A percentile compares a stretch with the other conserved stretches of the same genome.
phyloP scores from a whole-genome alignment of 1,140 invertebrate species.

The Achatina immaculata region DNA sequence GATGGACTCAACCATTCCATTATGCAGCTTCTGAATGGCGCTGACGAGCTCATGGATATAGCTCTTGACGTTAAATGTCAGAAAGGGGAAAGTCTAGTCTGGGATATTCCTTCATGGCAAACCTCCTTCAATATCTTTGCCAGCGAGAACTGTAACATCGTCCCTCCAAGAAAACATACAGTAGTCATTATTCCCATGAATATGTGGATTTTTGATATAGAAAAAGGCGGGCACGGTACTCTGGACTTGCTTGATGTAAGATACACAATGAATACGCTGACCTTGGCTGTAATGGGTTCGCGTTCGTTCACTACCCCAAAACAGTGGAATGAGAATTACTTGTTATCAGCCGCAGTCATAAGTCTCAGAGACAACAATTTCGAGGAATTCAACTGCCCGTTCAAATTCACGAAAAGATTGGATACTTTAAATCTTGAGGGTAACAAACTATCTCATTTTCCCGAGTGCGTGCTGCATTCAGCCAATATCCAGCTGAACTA shows the following conservation, averaged over 20 bases:
- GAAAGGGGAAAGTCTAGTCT: constrained; percentile 1
- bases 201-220: constrained; percentile 39
- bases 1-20: constrained; percentile 3
- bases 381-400: constrained; percentile 16
- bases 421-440: constrained; percentile 36
- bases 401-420: constrained; percentile 23
- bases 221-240: background rate
- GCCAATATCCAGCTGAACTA: constrained; percentile 5
- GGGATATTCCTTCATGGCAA: constrained; percentile 30
- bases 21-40: constrained; percentile 16
- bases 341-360: constrained; percentile 6
- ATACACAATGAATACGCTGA: constrained; percentile 13
- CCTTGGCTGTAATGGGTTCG: constrained; percentile 24
- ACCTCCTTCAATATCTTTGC: constrained; percentile 30
- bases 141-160: constrained; percentile 1
- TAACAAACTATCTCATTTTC: constrained; percentile 34
- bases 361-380: constrained; percentile 21
- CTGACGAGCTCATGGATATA: constrained; percentile 9
- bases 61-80: background rate
- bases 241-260: constrained; percentile 30
- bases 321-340: background rate
- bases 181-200: constrained; percentile 32
- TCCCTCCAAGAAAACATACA: background rate
- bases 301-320: background rate
- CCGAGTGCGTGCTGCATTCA: constrained; percentile 28